A percentile compares a stretch with the other conserved stretches of the same genome.
phyloP scores from a whole-genome alignment of 1,140 invertebrate genomes.

The Macrostomum lignano region DNA sequence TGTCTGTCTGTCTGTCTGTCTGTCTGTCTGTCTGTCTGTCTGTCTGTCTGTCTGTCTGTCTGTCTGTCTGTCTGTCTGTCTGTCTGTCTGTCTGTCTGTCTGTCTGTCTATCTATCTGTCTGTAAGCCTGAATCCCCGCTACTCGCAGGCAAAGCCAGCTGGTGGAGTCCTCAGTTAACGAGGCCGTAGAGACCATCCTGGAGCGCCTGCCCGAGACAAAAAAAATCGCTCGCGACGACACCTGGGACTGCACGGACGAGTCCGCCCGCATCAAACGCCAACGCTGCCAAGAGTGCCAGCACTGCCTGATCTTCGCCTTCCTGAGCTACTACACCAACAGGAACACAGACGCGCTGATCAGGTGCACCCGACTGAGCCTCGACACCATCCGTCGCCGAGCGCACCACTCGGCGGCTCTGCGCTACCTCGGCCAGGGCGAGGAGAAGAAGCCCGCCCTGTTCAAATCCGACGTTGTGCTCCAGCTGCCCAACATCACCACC shows the following conservation, averaged over 20 bases:
- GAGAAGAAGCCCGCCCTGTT: constrained; percentile 7
- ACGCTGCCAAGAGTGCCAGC: constrained; percentile 21
- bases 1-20: no score
- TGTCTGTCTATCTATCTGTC: no score
- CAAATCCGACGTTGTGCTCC: constrained; percentile 39
- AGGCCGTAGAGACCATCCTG: constrained; percentile 46
- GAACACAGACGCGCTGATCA: constrained; percentile 27
- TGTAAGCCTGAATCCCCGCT: no score
- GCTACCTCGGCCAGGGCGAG: background rate
- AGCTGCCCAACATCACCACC: constrained; percentile 56
- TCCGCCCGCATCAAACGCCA: constrained; percentile 19
- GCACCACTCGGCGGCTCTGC: constrained; percentile 12
- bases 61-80: no score
- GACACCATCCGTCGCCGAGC: constrained; percentile 25
- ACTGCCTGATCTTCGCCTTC: constrained; percentile 19
- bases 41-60: no score
- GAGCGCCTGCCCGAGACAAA: constrained; percentile 11
- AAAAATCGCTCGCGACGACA: constrained; percentile 13
- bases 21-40: no score
- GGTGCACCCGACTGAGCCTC: constrained; percentile 24
- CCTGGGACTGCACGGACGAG: constrained; percentile 12
- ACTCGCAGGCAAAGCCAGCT: constrained; percentile 53
- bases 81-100: no score
- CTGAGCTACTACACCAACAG: constrained; percentile 24
- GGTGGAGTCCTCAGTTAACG: constrained; percentile 63